phyloP scores from a whole-genome alignment of 2,797 vertebrate genomes.

The Salmo trutta region DNA sequence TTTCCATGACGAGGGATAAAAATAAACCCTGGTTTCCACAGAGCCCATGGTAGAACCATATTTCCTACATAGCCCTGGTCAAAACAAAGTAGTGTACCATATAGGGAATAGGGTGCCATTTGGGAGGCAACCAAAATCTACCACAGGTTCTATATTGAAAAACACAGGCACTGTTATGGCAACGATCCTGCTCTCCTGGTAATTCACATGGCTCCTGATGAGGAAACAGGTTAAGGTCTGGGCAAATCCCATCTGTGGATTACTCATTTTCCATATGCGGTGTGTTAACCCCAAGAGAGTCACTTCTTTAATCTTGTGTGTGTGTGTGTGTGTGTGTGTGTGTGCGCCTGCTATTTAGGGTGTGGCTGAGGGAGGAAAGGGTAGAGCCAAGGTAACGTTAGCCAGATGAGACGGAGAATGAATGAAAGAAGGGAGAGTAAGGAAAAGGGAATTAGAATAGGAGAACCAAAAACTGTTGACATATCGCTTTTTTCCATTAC shows the following conservation, averaged over 20 bases:
- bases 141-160: neutral
- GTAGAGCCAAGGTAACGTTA: neutral
- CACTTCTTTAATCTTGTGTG: neutral
- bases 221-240: neutral
- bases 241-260: neutral
- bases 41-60: slow-evolving; percentile 10
- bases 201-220: neutral
- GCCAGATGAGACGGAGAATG: neutral
- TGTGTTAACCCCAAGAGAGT: neutral
- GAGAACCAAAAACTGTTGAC: neutral
- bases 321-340: neutral
- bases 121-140: neutral
- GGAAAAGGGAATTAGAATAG: neutral
- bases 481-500: neutral
- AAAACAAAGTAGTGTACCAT: neutral
- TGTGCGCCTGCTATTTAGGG: neutral
- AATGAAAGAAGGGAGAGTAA: neutral
- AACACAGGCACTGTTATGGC: neutral
- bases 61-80: slow-evolving; percentile 1
- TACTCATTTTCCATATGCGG: neutral
- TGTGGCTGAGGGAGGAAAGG: neutral
- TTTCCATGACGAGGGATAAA: slow-evolving; percentile 48
- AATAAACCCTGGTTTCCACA: slow-evolving; percentile 51
- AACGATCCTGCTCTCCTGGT: neutral
- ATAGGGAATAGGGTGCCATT: neutral